Evolutionary conservation across 2,113 vertebrate species (phyloP).

Genomic region (Pomatostomus ruficeps): DNA sequence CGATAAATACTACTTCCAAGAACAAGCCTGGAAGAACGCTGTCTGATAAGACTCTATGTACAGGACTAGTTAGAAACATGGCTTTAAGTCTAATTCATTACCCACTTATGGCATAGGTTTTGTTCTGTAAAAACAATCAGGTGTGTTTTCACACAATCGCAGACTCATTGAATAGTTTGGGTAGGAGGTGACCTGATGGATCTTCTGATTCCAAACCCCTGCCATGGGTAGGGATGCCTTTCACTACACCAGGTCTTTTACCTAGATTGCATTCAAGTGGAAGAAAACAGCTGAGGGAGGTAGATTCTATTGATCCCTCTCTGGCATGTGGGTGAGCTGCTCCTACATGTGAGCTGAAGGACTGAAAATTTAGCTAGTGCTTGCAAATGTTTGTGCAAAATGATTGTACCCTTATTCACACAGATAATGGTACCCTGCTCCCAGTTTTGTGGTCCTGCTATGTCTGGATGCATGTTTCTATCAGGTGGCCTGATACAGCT

Average conservation of each 20-base stretch:
- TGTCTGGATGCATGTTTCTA: background rate
- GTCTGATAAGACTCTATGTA: no score
- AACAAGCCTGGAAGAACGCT: background rate
- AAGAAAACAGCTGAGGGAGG: background rate
- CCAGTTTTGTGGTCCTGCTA: background rate
- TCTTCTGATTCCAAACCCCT: background rate
- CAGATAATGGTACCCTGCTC: background rate
- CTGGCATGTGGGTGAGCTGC: background rate
- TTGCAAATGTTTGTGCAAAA: background rate
- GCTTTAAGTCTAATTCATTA: background rate
- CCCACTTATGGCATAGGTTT: background rate
- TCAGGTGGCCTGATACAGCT: background rate
- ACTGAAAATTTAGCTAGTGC: background rate
- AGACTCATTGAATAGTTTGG: background rate
- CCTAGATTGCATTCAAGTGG: background rate
- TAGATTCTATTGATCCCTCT: background rate
- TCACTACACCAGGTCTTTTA: background rate
- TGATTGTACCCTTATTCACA: background rate
- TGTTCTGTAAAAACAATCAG: background rate
- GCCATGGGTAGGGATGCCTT: background rate
- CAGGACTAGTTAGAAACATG: background rate
- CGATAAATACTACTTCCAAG: background rate
- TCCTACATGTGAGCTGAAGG: background rate
- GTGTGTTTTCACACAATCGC: background rate
- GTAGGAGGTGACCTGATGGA: background rate